Conservation (phyloP, 2,113 vertebrate genomes). For the Xiphophorus couchianus region DNA sequence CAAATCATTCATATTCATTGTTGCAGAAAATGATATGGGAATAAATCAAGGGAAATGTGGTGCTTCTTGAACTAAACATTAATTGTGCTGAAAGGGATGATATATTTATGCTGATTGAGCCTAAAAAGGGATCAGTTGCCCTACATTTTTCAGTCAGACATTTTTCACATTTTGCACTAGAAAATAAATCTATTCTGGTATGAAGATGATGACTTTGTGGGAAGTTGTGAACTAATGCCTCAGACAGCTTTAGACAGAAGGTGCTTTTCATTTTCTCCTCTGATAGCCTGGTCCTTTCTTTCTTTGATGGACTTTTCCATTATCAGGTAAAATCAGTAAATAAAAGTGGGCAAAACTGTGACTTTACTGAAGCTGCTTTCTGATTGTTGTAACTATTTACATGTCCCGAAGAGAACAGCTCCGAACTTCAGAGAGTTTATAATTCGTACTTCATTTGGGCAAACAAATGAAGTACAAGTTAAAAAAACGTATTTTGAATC, state of each 20-base stretch:
- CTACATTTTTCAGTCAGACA: neutral
- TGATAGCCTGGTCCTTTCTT: neutral
- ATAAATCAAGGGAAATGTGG: constrained; percentile 6
- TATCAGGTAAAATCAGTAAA: neutral
- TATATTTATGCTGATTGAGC: constrained; percentile 16
- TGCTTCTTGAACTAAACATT: neutral
- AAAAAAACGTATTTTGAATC: no score
- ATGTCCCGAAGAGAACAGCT: no score
- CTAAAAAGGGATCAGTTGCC: neutral
- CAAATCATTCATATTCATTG: neutral
- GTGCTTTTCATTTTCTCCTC: neutral
- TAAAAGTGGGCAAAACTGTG: no score
- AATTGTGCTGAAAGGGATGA: neutral
- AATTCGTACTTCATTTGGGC: no score
- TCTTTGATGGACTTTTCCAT: neutral
- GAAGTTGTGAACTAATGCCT: neutral
- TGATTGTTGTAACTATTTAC: no score
- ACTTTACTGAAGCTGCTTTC: no score
- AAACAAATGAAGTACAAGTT: no score
- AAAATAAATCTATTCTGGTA: neutral
- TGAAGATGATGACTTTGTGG: neutral
- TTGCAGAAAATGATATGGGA: neutral
- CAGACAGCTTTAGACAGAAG: neutral
- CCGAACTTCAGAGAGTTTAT: no score
- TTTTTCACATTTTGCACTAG: neutral